Evolutionary conservation across 2,113 vertebrate genomes (phyloP).

Genomic region (Gadus macrocephalus): DNA sequence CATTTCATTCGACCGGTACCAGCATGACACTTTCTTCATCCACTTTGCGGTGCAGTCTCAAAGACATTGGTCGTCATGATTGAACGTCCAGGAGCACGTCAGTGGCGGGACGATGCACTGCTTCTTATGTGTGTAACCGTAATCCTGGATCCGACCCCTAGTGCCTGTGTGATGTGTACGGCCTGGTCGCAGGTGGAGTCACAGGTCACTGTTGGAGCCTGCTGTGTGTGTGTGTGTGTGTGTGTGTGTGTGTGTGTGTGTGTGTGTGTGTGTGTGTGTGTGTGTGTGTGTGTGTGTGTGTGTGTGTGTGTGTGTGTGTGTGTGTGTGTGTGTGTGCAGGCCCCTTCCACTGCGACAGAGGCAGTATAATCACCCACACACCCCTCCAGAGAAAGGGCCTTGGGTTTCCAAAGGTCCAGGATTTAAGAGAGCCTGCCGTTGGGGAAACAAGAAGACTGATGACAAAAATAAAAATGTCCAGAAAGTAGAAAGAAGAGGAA

Average conservation of each 20-base stretch:
- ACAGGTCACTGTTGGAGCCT: conserved; percentile 32
- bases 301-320: conserved; percentile 24
- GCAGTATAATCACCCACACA: conserved; percentile 38
- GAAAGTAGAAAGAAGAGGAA: conserved; percentile 55
- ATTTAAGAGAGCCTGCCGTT: conserved; percentile 42
- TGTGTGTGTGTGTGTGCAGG: conserved; percentile 11
- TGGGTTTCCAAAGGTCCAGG: conserved; percentile 37
- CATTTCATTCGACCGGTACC: conserved; percentile 22
- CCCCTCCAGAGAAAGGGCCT: conserved; percentile 36
- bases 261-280: conserved; percentile 10
- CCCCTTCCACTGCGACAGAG: conserved; percentile 43
- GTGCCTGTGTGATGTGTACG: conserved; percentile 36
- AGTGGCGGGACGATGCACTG: too few species aligned
- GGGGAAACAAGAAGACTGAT: conserved; percentile 40
- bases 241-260: conserved; percentile 5
- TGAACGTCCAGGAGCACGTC: not conserved
- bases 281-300: conserved; percentile 3
- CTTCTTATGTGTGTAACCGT: conserved; percentile 27
- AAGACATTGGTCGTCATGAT: not conserved
- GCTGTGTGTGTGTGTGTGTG: conserved; percentile 26
- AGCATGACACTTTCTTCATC: not conserved
- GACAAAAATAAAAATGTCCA: conserved; percentile 29
- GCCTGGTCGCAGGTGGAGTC: conserved; percentile 41
- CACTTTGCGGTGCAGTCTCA: not conserved
- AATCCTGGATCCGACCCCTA: conserved; percentile 7